Conservation (phyloP, 2,113 vertebrate genomes). For the Salvator merianae region DNA sequence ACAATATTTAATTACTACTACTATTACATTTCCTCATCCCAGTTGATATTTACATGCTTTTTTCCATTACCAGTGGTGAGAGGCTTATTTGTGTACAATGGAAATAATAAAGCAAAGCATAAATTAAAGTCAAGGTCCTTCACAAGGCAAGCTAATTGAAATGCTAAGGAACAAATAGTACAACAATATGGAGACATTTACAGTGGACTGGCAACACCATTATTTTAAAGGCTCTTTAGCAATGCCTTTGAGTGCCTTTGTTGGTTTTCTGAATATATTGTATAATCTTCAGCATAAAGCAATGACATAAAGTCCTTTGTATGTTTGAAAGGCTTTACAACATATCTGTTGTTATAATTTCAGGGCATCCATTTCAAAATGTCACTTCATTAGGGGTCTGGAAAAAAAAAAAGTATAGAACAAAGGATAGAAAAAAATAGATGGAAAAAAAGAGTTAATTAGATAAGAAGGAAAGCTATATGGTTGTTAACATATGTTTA, state of each 20-base stretch:
- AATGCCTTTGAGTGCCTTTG: slow-evolving; percentile 16
- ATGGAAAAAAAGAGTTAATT: neutral
- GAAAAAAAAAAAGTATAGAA: neutral
- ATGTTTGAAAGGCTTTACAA: slow-evolving; percentile 27
- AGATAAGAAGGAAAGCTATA: slow-evolving; percentile 11
- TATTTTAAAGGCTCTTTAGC: slow-evolving; percentile 4
- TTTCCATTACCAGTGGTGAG: neutral
- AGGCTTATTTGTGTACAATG: neutral
- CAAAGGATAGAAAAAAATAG: neutral
- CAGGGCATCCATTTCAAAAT: neutral
- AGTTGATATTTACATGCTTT: slow-evolving; percentile 5
- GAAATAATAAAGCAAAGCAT: slow-evolving; percentile 23
- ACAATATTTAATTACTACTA: no score
- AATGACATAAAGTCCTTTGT: neutral
- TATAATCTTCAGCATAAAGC: slow-evolving; percentile 1
- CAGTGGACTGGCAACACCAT: neutral
- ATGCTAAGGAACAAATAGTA: slow-evolving; percentile 19
- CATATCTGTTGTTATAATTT: slow-evolving; percentile 10
- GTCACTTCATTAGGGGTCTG: neutral
- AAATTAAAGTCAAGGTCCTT: slow-evolving; percentile 26
- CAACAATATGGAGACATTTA: slow-evolving; percentile 13
- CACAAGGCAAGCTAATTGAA: neutral
- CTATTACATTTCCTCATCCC: neutral
- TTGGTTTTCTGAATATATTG: neutral
- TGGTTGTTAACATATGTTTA: slow-evolving; percentile 46